A percentile compares a stretch with the other conserved stretches of the same genome.
phyloP scores from a whole-genome alignment of 1,140 invertebrate species.

The Melipona quadrifasciata region DNA sequence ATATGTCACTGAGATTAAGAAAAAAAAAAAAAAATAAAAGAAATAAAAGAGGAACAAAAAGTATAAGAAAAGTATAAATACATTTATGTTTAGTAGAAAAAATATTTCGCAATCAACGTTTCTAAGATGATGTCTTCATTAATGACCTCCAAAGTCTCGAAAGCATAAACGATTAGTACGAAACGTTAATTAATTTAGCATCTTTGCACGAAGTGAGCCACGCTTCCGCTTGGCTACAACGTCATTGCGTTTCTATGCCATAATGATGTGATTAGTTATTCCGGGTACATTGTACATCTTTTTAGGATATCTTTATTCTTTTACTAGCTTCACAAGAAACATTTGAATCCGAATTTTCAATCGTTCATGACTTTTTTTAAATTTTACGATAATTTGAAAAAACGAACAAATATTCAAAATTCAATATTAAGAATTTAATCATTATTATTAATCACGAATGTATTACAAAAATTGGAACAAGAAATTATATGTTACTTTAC shows the following conservation, averaged over 20 bases:
- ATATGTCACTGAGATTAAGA: background rate
- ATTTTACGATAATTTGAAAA: background rate
- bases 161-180: constrained; percentile 40
- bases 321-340: background rate
- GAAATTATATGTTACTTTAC: background rate
- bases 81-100: too few species aligned
- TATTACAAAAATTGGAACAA: background rate
- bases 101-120: background rate
- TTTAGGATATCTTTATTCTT: background rate
- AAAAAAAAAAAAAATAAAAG: too few species aligned
- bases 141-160: constrained; percentile 31
- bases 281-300: background rate
- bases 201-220: constrained; percentile 43
- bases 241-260: constrained; percentile 10
- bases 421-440: background rate
- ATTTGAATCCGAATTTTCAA: background rate
- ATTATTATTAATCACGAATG: background rate
- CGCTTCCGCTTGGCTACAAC: constrained; percentile 59
- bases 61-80: too few species aligned
- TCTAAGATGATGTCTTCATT: background rate
- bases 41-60: too few species aligned
- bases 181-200: constrained; percentile 61
- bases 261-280: constrained; percentile 42
- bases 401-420: background rate
- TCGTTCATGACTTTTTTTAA: background rate